These are phyloP conservation scores for Choloepus didactylus DNA, from an alignment of 2,797 vertebrate genomes.

Conservation along the genomic window DNA sequence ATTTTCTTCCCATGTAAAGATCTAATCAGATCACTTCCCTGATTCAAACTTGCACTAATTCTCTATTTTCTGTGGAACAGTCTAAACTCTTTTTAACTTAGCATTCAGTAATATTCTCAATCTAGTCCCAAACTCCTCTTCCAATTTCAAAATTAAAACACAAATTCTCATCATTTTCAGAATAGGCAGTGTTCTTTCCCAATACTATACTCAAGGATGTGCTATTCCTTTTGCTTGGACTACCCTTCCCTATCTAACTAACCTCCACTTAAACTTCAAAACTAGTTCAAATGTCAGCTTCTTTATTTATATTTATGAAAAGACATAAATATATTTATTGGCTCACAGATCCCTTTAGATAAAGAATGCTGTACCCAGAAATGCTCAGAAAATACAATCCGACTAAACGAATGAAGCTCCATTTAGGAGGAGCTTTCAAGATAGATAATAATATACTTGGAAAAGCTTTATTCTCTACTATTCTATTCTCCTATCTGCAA, in stretches of 20 bases:
- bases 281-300: slow-evolving; percentile 12
- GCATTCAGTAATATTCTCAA: slow-evolving; percentile 16
- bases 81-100: background rate
- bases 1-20: slow-evolving; percentile 54
- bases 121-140: background rate
- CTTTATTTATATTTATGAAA: background rate
- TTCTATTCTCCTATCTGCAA: background rate
- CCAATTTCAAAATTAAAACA: slow-evolving; percentile 33
- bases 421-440: slow-evolving; percentile 37
- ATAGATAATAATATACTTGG: slow-evolving; percentile 17
- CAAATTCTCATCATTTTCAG: slow-evolving; percentile 37
- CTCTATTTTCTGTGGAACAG: slow-evolving; percentile 31
- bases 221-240: background rate
- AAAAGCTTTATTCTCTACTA: slow-evolving; percentile 30
- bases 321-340: slow-evolving; percentile 21
- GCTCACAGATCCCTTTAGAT: slow-evolving; percentile 47
- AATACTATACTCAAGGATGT: background rate
- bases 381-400: slow-evolving; percentile 59
- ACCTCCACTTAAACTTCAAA: slow-evolving; percentile 31
- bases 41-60: slow-evolving; percentile 15
- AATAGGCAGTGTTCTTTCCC: background rate
- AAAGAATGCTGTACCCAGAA: slow-evolving; percentile 34
- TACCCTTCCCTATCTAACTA: slow-evolving; percentile 8
- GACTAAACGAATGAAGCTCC: slow-evolving; percentile 23
- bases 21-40: slow-evolving; percentile 10